Evolutionary conservation across 2,797 vertebrate genomes (phyloP).

Genomic region (Gobionotothen gibberifrons): DNA sequence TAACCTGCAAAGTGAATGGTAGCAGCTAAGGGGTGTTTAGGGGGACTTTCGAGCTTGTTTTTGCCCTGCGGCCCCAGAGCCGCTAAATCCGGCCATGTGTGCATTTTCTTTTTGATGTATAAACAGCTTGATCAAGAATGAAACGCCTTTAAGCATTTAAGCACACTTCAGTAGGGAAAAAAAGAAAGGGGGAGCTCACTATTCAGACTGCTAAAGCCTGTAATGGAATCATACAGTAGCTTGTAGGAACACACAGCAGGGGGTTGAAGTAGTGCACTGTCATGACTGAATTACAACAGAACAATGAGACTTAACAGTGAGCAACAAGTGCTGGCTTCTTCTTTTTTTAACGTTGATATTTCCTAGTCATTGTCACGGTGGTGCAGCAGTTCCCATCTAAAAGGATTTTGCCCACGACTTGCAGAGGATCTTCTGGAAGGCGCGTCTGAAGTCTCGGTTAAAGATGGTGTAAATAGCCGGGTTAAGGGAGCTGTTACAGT

Average conservation of each 20-base stretch:
- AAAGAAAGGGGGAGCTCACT: slow-evolving; percentile 22
- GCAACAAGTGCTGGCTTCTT: slow-evolving; percentile 4
- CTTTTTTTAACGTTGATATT: slow-evolving; percentile 28
- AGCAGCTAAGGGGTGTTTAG: not conserved
- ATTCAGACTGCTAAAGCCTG: slow-evolving; percentile 28
- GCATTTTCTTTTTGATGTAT: slow-evolving; percentile 7
- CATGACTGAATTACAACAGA: slow-evolving; percentile 50
- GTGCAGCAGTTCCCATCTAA: slow-evolving; percentile 61
- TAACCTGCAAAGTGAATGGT: not conserved
- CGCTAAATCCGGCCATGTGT: slow-evolving; percentile 9
- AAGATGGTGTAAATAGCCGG: slow-evolving; percentile 97
- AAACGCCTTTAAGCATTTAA: slow-evolving; percentile 38
- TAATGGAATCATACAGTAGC: slow-evolving; percentile 31
- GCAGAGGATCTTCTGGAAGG: slow-evolving; percentile 94
- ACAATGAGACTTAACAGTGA: slow-evolving; percentile 40
- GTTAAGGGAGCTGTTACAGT: slow-evolving; percentile 97
- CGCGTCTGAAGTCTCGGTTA: slow-evolving; percentile 93
- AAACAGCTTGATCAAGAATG: slow-evolving; percentile 14
- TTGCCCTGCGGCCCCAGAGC: not conserved
- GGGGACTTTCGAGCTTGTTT: not conserved
- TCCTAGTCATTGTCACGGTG: slow-evolving; percentile 42
- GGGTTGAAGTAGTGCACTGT: slow-evolving; percentile 21
- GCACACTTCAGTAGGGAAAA: slow-evolving; percentile 27
- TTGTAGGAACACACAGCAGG: slow-evolving; percentile 21
- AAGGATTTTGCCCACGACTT: slow-evolving; percentile 88